phyloP scores from a whole-genome alignment of 2,113 vertebrate genomes.

The Microtus oregoni region DNA sequence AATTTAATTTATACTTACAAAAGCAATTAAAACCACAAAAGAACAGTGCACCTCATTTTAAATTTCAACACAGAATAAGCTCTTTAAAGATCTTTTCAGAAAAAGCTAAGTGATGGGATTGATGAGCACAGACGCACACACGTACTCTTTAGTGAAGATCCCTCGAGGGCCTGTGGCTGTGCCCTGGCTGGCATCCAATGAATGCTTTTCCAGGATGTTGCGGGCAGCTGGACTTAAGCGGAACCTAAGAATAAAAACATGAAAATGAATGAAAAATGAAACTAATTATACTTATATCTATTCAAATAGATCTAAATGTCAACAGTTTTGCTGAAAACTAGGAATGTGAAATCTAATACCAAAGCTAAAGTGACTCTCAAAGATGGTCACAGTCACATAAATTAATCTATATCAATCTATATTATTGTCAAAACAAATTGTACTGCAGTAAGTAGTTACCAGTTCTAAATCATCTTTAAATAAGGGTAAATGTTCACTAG shows the following conservation, averaged over 20 bases:
- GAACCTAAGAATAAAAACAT: slow-evolving; percentile 85
- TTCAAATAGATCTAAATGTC: slow-evolving; percentile 36
- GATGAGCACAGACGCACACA: slow-evolving; percentile 54
- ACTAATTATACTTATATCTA: slow-evolving; percentile 52
- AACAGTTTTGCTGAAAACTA: slow-evolving; percentile 40
- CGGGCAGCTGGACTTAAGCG: slow-evolving; percentile 97
- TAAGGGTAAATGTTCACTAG: background rate
- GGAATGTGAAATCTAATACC: background rate
- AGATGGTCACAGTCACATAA: slow-evolving; percentile 17
- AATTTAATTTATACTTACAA: slow-evolving; percentile 57
- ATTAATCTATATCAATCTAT: background rate
- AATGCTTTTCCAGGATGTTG: slow-evolving; percentile 93
- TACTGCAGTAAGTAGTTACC: slow-evolving; percentile 31
- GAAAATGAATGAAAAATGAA: slow-evolving; percentile 50
- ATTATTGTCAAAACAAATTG: slow-evolving; percentile 31
- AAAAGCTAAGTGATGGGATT: slow-evolving; percentile 50
- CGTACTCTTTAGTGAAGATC: slow-evolving; percentile 97
- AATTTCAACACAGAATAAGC: slow-evolving; percentile 50
- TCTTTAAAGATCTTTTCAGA: slow-evolving; percentile 59
- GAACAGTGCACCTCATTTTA: slow-evolving; percentile 28
- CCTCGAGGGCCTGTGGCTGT: slow-evolving; percentile 93
- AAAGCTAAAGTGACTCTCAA: slow-evolving; percentile 12
- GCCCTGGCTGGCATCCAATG: slow-evolving; percentile 89
- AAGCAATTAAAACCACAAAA: slow-evolving; percentile 70
- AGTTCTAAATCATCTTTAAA: slow-evolving; percentile 16